Conservation (phyloP, 2,113 vertebrate species). For the Macrotis lagotis region DNA sequence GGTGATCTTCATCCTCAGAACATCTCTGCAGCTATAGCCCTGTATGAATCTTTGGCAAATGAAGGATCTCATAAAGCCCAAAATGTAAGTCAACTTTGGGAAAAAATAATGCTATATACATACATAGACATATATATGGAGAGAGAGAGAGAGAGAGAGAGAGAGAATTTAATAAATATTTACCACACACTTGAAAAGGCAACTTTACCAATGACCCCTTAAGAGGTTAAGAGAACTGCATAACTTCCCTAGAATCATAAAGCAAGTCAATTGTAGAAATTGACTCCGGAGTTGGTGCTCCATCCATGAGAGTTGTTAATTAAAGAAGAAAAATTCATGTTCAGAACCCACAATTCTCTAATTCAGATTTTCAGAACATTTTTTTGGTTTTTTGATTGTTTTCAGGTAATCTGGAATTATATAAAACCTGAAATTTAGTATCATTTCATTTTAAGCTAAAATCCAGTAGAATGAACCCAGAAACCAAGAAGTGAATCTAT, state of each 20-base stretch:
- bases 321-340: background rate
- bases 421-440: conserved; percentile 6
- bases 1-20: conserved; percentile 70
- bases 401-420: conserved; percentile 33
- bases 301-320: background rate
- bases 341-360: background rate
- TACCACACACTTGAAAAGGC: conserved; percentile 15
- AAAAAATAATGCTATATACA: conserved; percentile 72
- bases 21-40: conserved; percentile 67
- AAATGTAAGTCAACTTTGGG: conserved; percentile 75
- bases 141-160: background rate
- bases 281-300: background rate
- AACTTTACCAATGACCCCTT: background rate
- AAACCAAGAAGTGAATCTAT: conserved; percentile 34
- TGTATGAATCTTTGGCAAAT: conserved; percentile 70
- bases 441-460: conserved; percentile 14
- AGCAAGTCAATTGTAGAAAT: background rate
- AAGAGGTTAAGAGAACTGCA: background rate
- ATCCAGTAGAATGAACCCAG: conserved; percentile 24
- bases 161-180: conserved; percentile 51
- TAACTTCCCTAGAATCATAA: background rate
- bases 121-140: background rate
- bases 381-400: background rate
- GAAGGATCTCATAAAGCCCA: conserved; percentile 78
- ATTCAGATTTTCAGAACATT: background rate